These are phyloP conservation scores for Agrotis ipsilon DNA, from an alignment of 2,888 invertebrate species.

Conservation along the genomic window DNA sequence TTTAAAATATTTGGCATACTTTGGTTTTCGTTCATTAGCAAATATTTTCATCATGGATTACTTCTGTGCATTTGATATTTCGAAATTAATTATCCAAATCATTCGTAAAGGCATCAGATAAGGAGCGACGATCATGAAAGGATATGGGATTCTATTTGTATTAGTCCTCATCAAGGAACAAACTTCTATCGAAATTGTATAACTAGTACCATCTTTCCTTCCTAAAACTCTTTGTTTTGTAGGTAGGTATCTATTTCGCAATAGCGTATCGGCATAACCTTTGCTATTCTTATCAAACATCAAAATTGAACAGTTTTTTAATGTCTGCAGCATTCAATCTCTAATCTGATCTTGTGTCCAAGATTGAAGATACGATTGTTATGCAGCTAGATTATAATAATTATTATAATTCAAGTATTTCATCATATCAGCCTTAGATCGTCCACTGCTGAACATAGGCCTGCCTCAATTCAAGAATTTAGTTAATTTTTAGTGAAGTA, in stretches of 20 bases:
- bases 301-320: conserved; percentile 29
- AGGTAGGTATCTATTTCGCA: conserved; percentile 36
- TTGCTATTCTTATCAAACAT: conserved; percentile 9
- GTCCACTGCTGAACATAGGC: too few species aligned
- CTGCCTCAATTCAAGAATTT: too few species aligned
- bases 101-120: too few species aligned
- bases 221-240: not conserved
- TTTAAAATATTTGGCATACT: conserved; percentile 7
- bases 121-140: too few species aligned
- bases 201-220: not conserved
- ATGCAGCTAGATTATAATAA: not conserved
- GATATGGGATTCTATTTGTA: too few species aligned
- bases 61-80: not conserved
- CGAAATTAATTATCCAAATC: not conserved
- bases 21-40: conserved; percentile 7
- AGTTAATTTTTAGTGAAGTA: too few species aligned
- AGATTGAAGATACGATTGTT: conserved; percentile 15
- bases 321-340: conserved; percentile 23
- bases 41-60: not conserved
- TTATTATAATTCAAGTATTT: too few species aligned
- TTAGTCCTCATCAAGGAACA: not conserved
- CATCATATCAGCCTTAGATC: too few species aligned
- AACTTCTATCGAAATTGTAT: too few species aligned
- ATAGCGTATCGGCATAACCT: conserved; percentile 11
- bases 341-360: conserved; percentile 29